These are phyloP conservation scores for Cryptus viduatorius DNA, from an alignment of 2,888 invertebrate species.

Conservation along the genomic window DNA sequence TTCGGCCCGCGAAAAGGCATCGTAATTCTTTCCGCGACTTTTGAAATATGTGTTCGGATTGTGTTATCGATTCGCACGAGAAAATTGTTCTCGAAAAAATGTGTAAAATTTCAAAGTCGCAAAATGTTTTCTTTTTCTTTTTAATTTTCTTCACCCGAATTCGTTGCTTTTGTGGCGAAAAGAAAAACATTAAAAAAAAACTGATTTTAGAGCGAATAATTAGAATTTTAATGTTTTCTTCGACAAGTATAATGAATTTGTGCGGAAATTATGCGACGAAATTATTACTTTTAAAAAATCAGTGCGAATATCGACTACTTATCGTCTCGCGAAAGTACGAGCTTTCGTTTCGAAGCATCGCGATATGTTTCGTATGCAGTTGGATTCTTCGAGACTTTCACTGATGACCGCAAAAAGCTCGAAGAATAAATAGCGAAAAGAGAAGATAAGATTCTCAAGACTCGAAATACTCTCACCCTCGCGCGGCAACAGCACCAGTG, in stretches of 20 bases:
- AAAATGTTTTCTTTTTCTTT: background rate
- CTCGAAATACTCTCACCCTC: constrained; percentile 48
- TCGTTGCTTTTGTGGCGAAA: no score
- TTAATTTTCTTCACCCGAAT: no score
- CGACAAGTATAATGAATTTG: background rate
- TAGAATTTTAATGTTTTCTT: background rate
- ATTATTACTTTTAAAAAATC: no score
- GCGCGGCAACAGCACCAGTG: constrained; percentile 71
- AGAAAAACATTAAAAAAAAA: background rate
- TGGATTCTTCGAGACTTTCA: constrained; percentile 18
- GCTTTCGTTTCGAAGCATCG: background rate
- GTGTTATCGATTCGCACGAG: background rate
- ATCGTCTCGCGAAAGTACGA: background rate
- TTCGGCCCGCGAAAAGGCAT: constrained; percentile 3
- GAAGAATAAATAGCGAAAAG: constrained; percentile 32
- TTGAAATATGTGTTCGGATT: background rate
- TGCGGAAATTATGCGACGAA: no score
- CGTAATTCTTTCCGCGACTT: background rate
- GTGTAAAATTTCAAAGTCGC: background rate
- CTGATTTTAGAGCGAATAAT: no score
- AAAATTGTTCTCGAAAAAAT: background rate
- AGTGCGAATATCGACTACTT: no score
- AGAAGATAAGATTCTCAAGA: constrained; percentile 15
- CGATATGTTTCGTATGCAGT: background rate
- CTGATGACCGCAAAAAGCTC: constrained; percentile 20